Evolutionary conservation across 2,797 vertebrate species (phyloP), one percentile per base, ranked within the genome.

Genomic region (Eremophila alpestris): DNA sequence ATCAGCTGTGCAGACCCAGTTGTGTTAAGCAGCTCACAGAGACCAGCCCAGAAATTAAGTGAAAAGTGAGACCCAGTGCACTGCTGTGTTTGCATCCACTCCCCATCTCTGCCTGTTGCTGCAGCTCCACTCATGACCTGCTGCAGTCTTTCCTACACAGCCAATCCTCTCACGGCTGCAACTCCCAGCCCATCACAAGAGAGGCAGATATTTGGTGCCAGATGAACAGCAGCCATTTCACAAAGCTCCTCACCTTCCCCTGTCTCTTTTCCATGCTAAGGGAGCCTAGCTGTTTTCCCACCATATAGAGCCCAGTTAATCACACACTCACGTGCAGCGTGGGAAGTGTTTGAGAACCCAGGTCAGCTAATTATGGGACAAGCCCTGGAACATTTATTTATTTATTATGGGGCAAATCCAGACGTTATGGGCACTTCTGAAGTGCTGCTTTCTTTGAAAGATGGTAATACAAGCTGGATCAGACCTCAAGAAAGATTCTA

Each of bases 271-370:
- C 48, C 62, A 7, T 5, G 5, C 48, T 24, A 27, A 64, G 48
- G 7, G 10, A 87, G 5, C 9, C 29, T 30, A 60, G 21, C 43
- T 75, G 41, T 45, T 51, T 24, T 54, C 52, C 55, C 48, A 46
- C 5, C 22, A 10, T 10, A 14, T 4, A 60, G 62, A 65, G 27
- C 46, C 3, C 41, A 56, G 16, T 3, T 74, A 34, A n/a, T 65
- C n/a, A 41, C 2, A 54, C 3, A 17, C 19, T 58, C 32, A 20
- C 0, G 0, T 17, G 14, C 26, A 60, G 15, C 12, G 27, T n/a
- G 62, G 40, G 32, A 80, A 80, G 30, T 8, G 16, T 29, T 32
- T 10, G 70, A 64, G 27, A 29, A 40, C 14, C 13, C 38, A 27
- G 21, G 16, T 27, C 52, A 90, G 34, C 13, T 16, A 58, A 75